Base-by-base conservation (phyloP, 1,140 invertebrate species). In the Eueides isabella region DNA sequence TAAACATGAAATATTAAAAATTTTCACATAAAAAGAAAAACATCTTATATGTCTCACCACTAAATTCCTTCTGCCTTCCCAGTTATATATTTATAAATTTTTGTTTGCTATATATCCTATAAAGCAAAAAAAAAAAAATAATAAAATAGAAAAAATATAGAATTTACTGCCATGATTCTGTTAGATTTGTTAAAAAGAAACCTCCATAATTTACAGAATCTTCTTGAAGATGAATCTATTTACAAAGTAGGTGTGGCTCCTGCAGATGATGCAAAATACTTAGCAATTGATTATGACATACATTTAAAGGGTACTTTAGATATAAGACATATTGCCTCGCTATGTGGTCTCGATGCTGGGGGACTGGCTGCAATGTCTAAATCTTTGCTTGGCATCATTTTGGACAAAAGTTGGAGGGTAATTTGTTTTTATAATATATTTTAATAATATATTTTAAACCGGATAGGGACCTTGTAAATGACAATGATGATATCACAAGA, bases 201-300 rank as follows among this genome's bases (percentile, higher is more conserved):
- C n/a, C n/a, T n/a, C n/a, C 31, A 31, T 31, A 9, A 44, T 7
- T 44, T 84, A 95, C 85, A 94, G 92, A 94, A 92, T 5, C 77
- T 94, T n/a, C 76, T 95, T 65, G 92, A 94, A 82, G 92, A 94
- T 77, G 87, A 92, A 16, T 81, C 67, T 5, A 91, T 95, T 38
- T 92, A 97, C 30, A 97, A 98, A 94, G 95, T 97, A 14, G 97
- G 97, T 16, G 96, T 97, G 7, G 96, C 94, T 4, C 93, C 96
- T 1, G 91, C 92, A 11, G 96, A 96, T 79, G 97, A 97, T 94
- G 96, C 95, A 1, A 94, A 93, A 67, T 96, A 96, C 76, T 86
- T 98, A 41, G 82, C 90, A 0, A 89, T 93, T 61, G 96, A 97
- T 85, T 97, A 96, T 85, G 93, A 94, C 3, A 93, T 97, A 4